phyloP scores from a whole-genome alignment of 2,888 invertebrate species.

The Lymantria monacha region DNA sequence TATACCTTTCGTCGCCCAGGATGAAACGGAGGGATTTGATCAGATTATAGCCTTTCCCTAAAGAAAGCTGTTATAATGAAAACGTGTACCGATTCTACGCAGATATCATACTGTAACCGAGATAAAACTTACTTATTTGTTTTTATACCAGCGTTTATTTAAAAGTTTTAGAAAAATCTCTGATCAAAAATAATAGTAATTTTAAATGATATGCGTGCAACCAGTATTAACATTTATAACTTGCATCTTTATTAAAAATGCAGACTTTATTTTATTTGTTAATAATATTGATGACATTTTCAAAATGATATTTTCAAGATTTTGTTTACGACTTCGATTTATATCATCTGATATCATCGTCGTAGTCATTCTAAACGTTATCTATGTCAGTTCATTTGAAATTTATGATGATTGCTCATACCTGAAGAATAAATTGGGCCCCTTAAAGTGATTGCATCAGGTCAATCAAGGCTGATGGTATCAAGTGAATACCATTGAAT shows the following conservation, averaged over 20 bases:
- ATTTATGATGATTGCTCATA: not conserved
- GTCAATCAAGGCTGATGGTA: conserved; percentile 10
- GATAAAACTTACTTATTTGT: too few relatives aligned
- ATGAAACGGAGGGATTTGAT: too few relatives aligned
- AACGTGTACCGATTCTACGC: too few relatives aligned
- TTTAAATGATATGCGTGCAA: too few relatives aligned
- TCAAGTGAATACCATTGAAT: conserved; percentile 10
- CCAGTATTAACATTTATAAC: too few relatives aligned
- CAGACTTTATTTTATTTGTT: not conserved
- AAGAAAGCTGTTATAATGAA: too few relatives aligned
- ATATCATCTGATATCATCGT: not conserved
- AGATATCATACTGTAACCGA: too few relatives aligned
- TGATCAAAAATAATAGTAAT: too few relatives aligned
- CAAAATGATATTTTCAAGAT: not conserved
- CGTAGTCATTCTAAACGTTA: not conserved
- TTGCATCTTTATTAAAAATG: not conserved
- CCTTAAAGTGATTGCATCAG: conserved; percentile 9
- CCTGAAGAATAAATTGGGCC: not conserved
- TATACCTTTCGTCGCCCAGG: too few relatives aligned
- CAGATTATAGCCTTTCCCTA: too few relatives aligned
- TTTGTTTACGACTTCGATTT: not conserved
- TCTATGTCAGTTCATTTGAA: not conserved
- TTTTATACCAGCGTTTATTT: too few relatives aligned
- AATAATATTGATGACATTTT: not conserved
- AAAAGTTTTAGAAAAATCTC: too few relatives aligned